Conservation (phyloP, 23 tunicate genomes). For the Styela plicata region DNA sequence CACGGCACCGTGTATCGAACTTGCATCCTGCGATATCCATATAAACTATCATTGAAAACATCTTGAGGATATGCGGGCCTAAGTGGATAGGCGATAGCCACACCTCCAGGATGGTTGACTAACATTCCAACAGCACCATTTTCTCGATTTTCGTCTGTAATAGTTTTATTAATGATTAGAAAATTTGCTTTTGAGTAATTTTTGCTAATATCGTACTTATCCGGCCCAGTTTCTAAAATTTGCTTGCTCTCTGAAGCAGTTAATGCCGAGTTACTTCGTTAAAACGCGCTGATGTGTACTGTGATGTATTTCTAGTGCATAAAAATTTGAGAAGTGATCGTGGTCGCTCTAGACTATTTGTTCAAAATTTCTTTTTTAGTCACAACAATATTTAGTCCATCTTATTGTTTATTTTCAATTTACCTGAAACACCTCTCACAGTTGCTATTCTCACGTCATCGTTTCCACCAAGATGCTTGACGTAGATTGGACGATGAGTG, state of each 20-base stretch:
- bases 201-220: no score
- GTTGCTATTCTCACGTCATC: not conserved
- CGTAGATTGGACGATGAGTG: not conserved
- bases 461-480: not conserved
- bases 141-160: not conserved
- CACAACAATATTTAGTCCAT: no score
- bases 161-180: not conserved
- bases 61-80: not conserved
- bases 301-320: no score
- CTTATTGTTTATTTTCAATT: no score
- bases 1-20: constrained; percentile 78
- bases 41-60: not conserved
- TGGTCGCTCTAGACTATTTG: no score
- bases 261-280: no score
- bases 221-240: no score
- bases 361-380: no score
- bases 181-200: not conserved
- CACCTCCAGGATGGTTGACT: not conserved
- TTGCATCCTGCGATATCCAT: constrained; percentile 13
- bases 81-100: constrained; percentile 19
- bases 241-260: no score
- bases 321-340: no score
- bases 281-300: no score
- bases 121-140: not conserved
- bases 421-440: not conserved